phyloP scores from a whole-genome alignment of 2,888 invertebrate species.

The Gryllus longicercus region DNA sequence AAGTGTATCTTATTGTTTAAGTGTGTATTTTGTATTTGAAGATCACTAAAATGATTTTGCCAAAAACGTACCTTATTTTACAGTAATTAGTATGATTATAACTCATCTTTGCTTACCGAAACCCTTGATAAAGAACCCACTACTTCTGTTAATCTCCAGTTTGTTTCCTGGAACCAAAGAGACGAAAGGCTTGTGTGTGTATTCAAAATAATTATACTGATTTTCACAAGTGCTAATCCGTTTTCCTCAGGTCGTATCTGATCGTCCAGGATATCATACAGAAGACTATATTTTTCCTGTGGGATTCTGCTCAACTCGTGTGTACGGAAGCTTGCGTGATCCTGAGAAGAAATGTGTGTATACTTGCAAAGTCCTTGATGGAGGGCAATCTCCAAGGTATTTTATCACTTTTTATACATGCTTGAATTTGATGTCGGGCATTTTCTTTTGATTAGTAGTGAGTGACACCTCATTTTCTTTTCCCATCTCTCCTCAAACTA shows the following conservation, averaged over 20 bases:
- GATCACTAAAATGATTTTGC: background rate
- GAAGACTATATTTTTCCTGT: slow-evolving; percentile 72
- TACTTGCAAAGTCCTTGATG: slow-evolving; percentile 76
- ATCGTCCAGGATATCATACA: slow-evolving; percentile 65
- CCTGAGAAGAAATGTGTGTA: slow-evolving; percentile 68
- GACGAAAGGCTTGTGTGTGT: background rate
- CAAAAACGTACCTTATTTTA: too few species aligned
- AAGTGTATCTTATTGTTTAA: background rate
- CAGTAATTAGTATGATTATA: too few species aligned
- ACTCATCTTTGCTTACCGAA: too few species aligned
- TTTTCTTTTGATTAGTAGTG: too few species aligned
- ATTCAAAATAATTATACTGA: background rate
- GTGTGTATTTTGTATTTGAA: background rate
- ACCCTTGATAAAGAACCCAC: too few species aligned
- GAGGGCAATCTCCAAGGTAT: slow-evolving; percentile 64
- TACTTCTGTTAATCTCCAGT: background rate
- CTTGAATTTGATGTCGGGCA: too few species aligned
- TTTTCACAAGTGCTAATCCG: background rate
- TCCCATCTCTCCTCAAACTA: too few species aligned
- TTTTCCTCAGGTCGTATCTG: slow-evolving; percentile 54
- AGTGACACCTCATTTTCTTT: too few species aligned
- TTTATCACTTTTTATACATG: slow-evolving; percentile 28
- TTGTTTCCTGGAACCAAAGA: background rate
- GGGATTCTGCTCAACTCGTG: slow-evolving; percentile 71
- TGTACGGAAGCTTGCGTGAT: slow-evolving; percentile 68